Base-by-base conservation (phyloP, 2,888 invertebrate genomes). In the Lasioglossum pauxillum region DNA sequence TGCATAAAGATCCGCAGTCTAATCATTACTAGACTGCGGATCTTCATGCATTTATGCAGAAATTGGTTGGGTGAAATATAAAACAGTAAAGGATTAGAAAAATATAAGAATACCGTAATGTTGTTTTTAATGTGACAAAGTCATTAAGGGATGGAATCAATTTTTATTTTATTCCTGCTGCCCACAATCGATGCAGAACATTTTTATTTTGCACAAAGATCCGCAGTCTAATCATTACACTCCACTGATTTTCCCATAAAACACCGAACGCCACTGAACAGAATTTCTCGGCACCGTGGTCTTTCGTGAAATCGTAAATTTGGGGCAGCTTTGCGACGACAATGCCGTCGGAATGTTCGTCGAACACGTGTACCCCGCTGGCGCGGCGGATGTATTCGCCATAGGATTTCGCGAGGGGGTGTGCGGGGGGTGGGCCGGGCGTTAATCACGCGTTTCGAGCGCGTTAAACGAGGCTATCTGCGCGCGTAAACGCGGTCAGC, bases 361-460 rank as follows among this genome's bases (percentile, higher is more conserved):
- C n/a, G 57, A 57, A n/a, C 57, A 57, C 57, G 57, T 57, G 57
- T 57, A 57, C n/a, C 57, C 57, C n/a, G 57, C 1, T 12, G 57
- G 57, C n/a, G 57, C n/a, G n/a, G 57, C 57, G 57, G 12, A 57
- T 57, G 57, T n/a, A 5, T 75, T 57, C 57, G 75, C 14, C 27
- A n/a, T 41, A n/a, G 71, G 78, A 78, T 78, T 81, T 84, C 76
- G 49, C 71, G 10, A 31, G 31, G 5, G 35, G 67, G 19, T 19
- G 67, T 2, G 31, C 60, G 60, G 16, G 64, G 64, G 69, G 23
- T 1, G 5, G 14, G n/a, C 2, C n/a, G 23, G 67, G 77, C 84
- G 87, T 88, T 90, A 90, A 90, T 89, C 87, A 90, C 81, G 84
- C 88, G 90, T 90, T 90, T 84, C 75, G 80, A 53, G 78, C 84